Conservation (phyloP, 2,113 vertebrate species). For the Chaetodon trifascialis region DNA sequence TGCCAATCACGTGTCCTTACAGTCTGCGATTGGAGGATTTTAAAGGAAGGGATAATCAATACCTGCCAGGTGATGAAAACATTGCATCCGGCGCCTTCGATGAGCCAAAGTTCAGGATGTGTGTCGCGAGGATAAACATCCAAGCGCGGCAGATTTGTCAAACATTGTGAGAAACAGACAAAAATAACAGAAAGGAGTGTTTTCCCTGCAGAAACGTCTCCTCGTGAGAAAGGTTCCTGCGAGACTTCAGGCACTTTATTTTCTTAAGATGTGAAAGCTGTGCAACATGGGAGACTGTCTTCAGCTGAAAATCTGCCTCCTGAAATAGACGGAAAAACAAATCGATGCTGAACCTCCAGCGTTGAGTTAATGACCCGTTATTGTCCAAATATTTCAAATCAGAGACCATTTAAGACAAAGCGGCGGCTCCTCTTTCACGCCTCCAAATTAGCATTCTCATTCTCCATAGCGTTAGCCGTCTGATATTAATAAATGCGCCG, state of each 20-base stretch:
- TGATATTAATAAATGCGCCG: background rate
- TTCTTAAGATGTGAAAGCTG: conserved; percentile 37
- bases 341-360: background rate
- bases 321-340: conserved; percentile 19
- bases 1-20: conserved; percentile 31
- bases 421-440: background rate
- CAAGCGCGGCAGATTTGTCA: conserved; percentile 19
- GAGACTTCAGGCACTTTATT: conserved; percentile 23
- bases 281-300: conserved; percentile 27
- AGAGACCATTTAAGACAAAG: conserved; percentile 35
- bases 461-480: background rate
- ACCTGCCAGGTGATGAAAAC: background rate
- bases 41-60: background rate
- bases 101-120: background rate
- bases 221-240: conserved; percentile 30
- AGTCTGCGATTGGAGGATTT: background rate
- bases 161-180: background rate
- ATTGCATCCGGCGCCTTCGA: background rate
- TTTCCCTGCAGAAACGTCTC: conserved; percentile 36
- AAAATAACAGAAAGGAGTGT: conserved; percentile 35
- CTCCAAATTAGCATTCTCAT: background rate
- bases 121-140: background rate
- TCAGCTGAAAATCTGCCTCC: conserved; percentile 24
- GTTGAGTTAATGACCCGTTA: background rate
- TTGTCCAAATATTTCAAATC: conserved; percentile 19